Evolutionary conservation across 2,888 invertebrate genomes (phyloP).

Genomic region (Stomorhina lunata): DNA sequence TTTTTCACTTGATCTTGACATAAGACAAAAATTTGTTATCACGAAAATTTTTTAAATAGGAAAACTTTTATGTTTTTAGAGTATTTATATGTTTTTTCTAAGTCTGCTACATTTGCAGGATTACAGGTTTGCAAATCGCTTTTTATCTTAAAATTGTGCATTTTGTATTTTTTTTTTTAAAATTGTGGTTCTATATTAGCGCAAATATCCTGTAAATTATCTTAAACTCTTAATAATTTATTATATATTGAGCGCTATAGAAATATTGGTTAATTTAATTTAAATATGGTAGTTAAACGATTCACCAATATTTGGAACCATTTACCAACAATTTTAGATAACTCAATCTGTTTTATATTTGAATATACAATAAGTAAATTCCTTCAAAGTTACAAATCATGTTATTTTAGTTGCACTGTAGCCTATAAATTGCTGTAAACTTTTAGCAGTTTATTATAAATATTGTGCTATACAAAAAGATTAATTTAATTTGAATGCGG

Average conservation of each 20-base stretch:
- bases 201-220: conserved; percentile 54
- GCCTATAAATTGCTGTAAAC: conserved; percentile 55
- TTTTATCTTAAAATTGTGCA: too few relatives aligned
- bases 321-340: conserved; percentile 3
- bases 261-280: conserved; percentile 41
- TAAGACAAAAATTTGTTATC: too few relatives aligned
- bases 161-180: too few relatives aligned
- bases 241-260: conserved; percentile 67
- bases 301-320: not conserved
- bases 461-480: conserved; percentile 59
- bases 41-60: too few relatives aligned
- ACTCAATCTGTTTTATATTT: too few relatives aligned
- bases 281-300: not conserved
- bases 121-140: too few relatives aligned
- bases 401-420: conserved; percentile 49
- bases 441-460: conserved; percentile 66
- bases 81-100: too few relatives aligned
- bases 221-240: conserved; percentile 60
- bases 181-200: not conserved
- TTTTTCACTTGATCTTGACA: too few relatives aligned
- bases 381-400: too few relatives aligned
- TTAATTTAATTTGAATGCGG: conserved; percentile 1
- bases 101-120: too few relatives aligned
- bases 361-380: too few relatives aligned
- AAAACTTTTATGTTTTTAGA: too few relatives aligned